These are phyloP conservation scores for Bergia sp. DNA, from an alignment of 92 coral and sea anemone genomes.

Conservation along the genomic window DNA sequence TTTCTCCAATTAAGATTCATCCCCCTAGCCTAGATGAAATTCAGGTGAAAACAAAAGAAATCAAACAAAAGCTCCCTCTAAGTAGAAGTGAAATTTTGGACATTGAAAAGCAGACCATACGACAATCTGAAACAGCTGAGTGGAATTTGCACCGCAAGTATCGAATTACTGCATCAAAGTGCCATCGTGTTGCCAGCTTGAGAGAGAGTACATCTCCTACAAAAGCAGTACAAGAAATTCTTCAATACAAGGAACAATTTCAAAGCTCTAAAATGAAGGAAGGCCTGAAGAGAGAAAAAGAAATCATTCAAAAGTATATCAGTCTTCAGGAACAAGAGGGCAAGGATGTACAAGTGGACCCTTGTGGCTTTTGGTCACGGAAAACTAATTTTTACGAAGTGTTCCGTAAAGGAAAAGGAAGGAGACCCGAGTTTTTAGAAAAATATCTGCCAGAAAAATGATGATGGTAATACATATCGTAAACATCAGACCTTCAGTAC, in stretches of 20 bases:
- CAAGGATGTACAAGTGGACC: too few species aligned
- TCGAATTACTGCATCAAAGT: slow-evolving; percentile 28
- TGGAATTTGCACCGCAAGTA: slow-evolving; percentile 25
- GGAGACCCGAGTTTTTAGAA: background rate
- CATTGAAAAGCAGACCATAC: slow-evolving; percentile 3
- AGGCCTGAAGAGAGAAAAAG: slow-evolving; percentile 29
- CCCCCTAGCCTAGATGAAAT: slow-evolving; percentile 28
- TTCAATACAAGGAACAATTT: background rate
- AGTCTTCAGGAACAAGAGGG: background rate
- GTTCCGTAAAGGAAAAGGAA: background rate
- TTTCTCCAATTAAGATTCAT: slow-evolving; percentile 30
- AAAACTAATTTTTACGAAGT: background rate
- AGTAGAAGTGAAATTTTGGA: too few species aligned
- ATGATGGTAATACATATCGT: background rate
- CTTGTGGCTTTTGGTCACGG: background rate
- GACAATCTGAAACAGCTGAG: slow-evolving; percentile 20
- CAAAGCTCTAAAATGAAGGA: background rate
- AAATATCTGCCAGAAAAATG: background rate
- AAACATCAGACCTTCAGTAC: background rate
- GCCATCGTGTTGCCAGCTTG: background rate
- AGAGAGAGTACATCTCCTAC: slow-evolving; percentile 26
- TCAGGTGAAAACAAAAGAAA: slow-evolving; percentile 6
- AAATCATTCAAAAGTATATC: background rate
- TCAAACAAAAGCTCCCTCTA: background rate
- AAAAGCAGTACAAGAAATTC: slow-evolving; percentile 35